Evolutionary conservation across 35 echinoderm and acorn worm species (phyloP), one percentile per base, ranked within the genome.

Genomic region (Heliocidaris tuberculata): DNA sequence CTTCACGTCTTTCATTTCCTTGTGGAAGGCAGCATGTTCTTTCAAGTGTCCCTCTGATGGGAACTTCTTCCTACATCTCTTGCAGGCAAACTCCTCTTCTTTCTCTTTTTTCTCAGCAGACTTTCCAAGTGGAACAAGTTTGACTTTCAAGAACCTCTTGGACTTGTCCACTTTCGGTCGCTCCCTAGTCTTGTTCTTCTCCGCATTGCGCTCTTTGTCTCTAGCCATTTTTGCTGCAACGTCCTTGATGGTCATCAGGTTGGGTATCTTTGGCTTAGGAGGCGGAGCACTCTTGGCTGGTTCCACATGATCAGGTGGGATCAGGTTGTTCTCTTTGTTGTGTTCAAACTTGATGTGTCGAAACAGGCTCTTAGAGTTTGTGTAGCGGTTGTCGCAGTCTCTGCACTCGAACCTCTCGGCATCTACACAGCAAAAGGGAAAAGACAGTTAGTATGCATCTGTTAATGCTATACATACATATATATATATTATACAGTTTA

Each of bases 301-400:
- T 78, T 78, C 65, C 4, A 78, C 19, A n/a, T 78, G 21, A 21
- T 78, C 27, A 2, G 87, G 87, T 31, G 87, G 87, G 24, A 48
- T 32, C 31, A 48, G 50, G 91, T 49, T 93, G 24, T 59, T 93
- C 91, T 93, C 50, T 11, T 30, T 49, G 47, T 93, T 48, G 16
- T 93, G 91, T 59, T 93, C 91, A 93, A 93, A 93, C 50, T 50
- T 50, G 50, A 50, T 93, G 48, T 93, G 91, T 59, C 91, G 7
- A 12, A 93, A 48, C 49, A 93, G 11, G 91, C 91, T 93, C 50
- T 93, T 93, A 2, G 91, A 30, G 11, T 93, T 93, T 0, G 91
- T 93, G 50, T 93, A 93, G 29, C 91, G 91, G 50, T 48, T 48
- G 31, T 49, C 50, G 32, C 91, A 93, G 50, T 59, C 48, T 3